Evolutionary conservation across 2,888 invertebrate genomes (phyloP).

Genomic region (Coenonympha glycerion): DNA sequence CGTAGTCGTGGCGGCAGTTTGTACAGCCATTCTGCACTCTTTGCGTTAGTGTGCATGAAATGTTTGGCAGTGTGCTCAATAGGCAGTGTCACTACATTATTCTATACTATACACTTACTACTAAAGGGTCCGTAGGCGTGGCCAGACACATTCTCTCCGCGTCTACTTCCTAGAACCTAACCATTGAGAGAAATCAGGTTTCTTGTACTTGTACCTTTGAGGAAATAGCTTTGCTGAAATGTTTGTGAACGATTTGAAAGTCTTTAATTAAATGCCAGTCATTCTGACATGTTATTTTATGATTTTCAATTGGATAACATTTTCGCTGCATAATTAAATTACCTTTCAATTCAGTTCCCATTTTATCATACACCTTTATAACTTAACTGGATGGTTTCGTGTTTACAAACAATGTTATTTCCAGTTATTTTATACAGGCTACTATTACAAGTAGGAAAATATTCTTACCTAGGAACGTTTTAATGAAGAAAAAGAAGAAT

Average conservation of each 20-base stretch:
- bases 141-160: conserved; percentile 47
- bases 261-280: background rate
- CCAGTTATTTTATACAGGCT: too few relatives aligned
- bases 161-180: conserved; percentile 50
- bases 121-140: conserved; percentile 50
- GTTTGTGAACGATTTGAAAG: background rate
- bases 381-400: too few relatives aligned
- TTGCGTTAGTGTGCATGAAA: background rate
- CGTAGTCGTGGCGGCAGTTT: background rate
- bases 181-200: conserved; percentile 30
- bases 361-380: background rate
- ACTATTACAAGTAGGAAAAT: too few relatives aligned
- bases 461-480: too few relatives aligned
- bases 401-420: too few relatives aligned
- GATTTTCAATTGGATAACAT: background rate
- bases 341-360: background rate
- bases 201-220: conserved; percentile 13
- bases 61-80: conserved; percentile 17
- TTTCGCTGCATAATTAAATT: background rate
- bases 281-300: background rate
- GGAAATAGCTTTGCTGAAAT: conserved; percentile 6
- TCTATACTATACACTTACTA: conserved; percentile 36
- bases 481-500: too few relatives aligned
- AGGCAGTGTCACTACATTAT: conserved; percentile 48
- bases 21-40: background rate